A percentile compares a stretch with the other conserved stretches of the same genome.
Evolutionary conservation across 1,140 invertebrate species (phyloP).

Genomic region (Lepidotrigona ventralis): DNA sequence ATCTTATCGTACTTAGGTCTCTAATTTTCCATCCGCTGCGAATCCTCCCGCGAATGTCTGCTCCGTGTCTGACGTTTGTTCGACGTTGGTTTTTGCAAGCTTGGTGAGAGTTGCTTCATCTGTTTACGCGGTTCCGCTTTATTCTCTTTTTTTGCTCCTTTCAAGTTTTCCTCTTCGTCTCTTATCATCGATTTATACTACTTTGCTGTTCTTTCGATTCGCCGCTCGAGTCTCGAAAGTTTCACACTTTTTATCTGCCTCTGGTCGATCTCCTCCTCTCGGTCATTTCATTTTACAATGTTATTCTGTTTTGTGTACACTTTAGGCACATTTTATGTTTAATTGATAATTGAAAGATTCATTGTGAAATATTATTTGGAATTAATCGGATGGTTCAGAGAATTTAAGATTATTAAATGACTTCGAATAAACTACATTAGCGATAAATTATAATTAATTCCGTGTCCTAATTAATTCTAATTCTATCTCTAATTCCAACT

Average conservation of each 20-base stretch:
- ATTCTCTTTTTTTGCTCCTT: neutral
- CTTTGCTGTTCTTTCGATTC: neutral
- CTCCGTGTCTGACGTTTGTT: neutral
- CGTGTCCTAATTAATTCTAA: no score
- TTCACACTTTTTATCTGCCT: neutral
- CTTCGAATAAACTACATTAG: no score
- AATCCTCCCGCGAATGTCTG: neutral
- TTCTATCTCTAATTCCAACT: no score
- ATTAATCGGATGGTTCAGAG: no score
- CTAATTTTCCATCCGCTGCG: conserved; percentile 14
- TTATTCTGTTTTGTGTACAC: no score
- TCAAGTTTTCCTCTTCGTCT: neutral
- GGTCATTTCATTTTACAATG: neutral
- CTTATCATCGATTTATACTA: neutral
- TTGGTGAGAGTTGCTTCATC: neutral
- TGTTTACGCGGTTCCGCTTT: neutral
- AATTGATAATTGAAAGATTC: no score
- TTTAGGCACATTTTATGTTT: no score
- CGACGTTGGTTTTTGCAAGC: no score
- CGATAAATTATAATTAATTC: no score
- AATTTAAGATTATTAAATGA: no score
- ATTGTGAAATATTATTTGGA: no score
- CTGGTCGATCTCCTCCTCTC: no score
- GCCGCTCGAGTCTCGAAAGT: neutral
- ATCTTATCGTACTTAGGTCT: conserved; percentile 20